Percentiles rank a stretch among this genome's conserved stretches.
Conservation (phyloP, 1,140 invertebrate species). For the Matsumurasca onukii region DNA sequence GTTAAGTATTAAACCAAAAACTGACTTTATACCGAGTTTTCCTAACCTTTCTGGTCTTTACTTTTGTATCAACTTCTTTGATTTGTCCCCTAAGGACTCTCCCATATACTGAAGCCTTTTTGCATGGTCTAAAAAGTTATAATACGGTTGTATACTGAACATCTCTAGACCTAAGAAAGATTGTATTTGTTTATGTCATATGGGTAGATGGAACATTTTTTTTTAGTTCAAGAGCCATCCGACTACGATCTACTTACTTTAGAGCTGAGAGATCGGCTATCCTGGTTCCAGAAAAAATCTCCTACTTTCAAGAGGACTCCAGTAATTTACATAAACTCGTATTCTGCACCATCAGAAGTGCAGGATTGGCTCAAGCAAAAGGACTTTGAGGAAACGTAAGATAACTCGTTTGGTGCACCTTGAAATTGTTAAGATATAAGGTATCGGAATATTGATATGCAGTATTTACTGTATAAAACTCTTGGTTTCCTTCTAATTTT, state of each 20-base stretch:
- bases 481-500: no score
- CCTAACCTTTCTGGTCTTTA: no score
- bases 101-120: no score
- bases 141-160: no score
- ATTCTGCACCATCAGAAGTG: conserved; percentile 64
- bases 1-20: no score
- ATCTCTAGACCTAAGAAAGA: no score
- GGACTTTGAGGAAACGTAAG: conserved; percentile 63
- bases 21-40: no score
- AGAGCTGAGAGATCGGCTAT: conserved; percentile 66
- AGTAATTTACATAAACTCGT: conserved; percentile 67
- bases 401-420: conserved; percentile 19
- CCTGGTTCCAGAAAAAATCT: conserved; percentile 55
- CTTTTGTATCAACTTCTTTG: no score
- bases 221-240: conserved; percentile 14
- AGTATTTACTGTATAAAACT: no score
- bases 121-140: no score
- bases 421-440: neutral
- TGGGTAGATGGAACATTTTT: conserved; percentile 14
- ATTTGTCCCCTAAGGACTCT: no score
- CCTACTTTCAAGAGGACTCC: conserved; percentile 65
- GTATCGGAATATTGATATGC: no score
- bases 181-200: conserved; percentile 8
- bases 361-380: conserved; percentile 73
- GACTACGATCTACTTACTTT: conserved; percentile 59